phyloP scores from a whole-genome alignment of 2,888 invertebrate species.

The Drosophila parthenogenetica region DNA sequence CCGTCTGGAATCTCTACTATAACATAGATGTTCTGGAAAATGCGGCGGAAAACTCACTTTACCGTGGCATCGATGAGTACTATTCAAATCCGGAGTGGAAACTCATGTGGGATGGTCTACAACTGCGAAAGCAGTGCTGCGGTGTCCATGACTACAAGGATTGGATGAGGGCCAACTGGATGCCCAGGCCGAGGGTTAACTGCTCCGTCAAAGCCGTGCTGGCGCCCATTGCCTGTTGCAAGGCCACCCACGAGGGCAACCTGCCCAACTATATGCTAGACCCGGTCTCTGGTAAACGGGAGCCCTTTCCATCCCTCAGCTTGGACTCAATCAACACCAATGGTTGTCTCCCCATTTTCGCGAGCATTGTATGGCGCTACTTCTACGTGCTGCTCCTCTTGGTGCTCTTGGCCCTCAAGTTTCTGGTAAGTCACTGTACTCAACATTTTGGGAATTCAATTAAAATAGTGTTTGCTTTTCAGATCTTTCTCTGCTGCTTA shows the following conservation, averaged over 20 bases:
- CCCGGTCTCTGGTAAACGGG: neutral
- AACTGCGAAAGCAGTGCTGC: slow-evolving; percentile 82
- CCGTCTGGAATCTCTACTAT: slow-evolving; percentile 68
- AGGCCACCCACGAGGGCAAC: slow-evolving; percentile 27
- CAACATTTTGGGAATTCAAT: neutral
- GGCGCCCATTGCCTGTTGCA: slow-evolving; percentile 78
- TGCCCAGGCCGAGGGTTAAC: slow-evolving; percentile 51
- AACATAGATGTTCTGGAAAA: slow-evolving; percentile 61
- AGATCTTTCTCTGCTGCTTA: slow-evolving; percentile 62
- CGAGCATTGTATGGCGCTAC: slow-evolving; percentile 47
- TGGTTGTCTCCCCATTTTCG: slow-evolving; percentile 73
- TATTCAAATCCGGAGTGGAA: slow-evolving; percentile 83
- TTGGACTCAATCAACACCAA: slow-evolving; percentile 69
- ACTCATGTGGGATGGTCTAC: slow-evolving; percentile 83
- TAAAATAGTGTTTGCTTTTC: neutral
- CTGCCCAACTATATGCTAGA: slow-evolving; percentile 56
- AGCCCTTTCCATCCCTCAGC: slow-evolving; percentile 56
- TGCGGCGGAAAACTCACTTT: slow-evolving; percentile 70
- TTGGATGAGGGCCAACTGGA: slow-evolving; percentile 83
- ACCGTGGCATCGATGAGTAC: slow-evolving; percentile 82
- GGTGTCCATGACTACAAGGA: slow-evolving; percentile 82
- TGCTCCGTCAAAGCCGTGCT: slow-evolving; percentile 38
- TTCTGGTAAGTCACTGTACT: slow-evolving; percentile 59
- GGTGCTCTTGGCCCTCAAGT: slow-evolving; percentile 56
- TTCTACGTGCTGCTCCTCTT: slow-evolving; percentile 65